Evolutionary conservation across 2,797 vertebrate genomes (phyloP).

Genomic region (Neopelma chrysocephalum): DNA sequence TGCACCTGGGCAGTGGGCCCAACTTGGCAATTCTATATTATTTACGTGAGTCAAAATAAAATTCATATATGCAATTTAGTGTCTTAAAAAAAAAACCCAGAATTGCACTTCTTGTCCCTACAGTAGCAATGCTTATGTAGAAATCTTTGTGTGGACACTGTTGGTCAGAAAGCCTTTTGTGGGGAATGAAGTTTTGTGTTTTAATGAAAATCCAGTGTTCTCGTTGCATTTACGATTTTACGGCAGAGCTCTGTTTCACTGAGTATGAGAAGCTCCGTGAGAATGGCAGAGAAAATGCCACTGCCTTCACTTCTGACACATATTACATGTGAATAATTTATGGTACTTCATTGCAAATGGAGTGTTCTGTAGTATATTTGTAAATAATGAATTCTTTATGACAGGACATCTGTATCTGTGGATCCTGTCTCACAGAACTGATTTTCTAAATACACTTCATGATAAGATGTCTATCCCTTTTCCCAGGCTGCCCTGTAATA

Average conservation of each 20-base stretch:
- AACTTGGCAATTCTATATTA: neutral
- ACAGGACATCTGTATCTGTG: neutral
- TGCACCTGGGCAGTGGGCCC: neutral
- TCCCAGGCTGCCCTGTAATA: neutral
- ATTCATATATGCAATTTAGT: neutral
- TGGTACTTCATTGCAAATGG: constrained; percentile 8
- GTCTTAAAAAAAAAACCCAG: neutral
- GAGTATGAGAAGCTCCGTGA: neutral
- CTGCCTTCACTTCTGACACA: neutral
- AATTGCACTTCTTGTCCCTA: neutral
- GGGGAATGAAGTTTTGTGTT: neutral
- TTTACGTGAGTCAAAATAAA: neutral
- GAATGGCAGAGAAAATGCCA: neutral
- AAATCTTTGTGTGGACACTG: neutral
- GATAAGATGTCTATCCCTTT: neutral
- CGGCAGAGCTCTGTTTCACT: neutral
- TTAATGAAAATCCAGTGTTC: neutral
- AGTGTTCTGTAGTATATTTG: constrained; percentile 33
- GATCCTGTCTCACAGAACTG: neutral
- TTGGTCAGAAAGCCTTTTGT: neutral
- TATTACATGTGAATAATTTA: constrained; percentile 30
- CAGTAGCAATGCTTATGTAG: neutral
- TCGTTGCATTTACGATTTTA: accelerated
- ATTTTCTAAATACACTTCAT: neutral
- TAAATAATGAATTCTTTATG: constrained; percentile 53